Evolutionary conservation across 1,140 invertebrate genomes (phyloP).

Genomic region (Phthorimaea operculella): DNA sequence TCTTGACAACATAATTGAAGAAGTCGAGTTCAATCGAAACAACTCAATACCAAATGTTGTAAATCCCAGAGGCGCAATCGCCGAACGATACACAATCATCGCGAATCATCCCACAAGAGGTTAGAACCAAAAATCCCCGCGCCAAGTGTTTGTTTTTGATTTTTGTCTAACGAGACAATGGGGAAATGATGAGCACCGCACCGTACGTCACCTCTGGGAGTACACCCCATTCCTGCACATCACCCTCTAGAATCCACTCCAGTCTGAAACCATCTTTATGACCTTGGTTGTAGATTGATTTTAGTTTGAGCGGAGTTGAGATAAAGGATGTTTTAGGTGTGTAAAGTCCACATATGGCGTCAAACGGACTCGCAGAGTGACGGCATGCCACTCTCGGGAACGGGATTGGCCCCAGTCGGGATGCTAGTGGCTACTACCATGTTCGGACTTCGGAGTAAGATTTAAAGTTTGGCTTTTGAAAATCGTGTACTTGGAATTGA

Average conservation of each 20-base stretch:
- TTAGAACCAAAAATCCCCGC: constrained; percentile 58
- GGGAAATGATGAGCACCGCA: constrained; percentile 63
- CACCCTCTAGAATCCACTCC: constrained; percentile 27
- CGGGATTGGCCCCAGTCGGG: constrained; percentile 46
- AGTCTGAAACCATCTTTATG: constrained; percentile 33
- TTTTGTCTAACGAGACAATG: constrained; percentile 68
- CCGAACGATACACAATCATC: constrained; percentile 44
- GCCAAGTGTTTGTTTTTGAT: constrained; percentile 65
- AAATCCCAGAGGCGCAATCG: constrained; percentile 50
- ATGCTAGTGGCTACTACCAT: constrained; percentile 33
- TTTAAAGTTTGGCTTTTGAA: constrained; percentile 19
- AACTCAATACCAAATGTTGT: too few relatives aligned
- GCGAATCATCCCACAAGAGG: constrained; percentile 46
- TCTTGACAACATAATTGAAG: too few relatives aligned
- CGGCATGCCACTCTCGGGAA: constrained; percentile 56
- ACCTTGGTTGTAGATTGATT: constrained; percentile 21
- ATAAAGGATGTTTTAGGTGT: constrained; percentile 25
- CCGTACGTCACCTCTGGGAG: constrained; percentile 57
- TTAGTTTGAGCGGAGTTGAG: constrained; percentile 17
- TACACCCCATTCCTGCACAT: constrained; percentile 52
- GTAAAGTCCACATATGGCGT: constrained; percentile 54
- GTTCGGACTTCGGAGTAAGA: constrained; percentile 30
- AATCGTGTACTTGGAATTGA: too few relatives aligned
- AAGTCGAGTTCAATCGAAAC: too few relatives aligned
- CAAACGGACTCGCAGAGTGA: constrained; percentile 56